Evolutionary conservation across 92 coral and sea anemone species (phyloP).

Genomic region (Palythoa grandis): DNA sequence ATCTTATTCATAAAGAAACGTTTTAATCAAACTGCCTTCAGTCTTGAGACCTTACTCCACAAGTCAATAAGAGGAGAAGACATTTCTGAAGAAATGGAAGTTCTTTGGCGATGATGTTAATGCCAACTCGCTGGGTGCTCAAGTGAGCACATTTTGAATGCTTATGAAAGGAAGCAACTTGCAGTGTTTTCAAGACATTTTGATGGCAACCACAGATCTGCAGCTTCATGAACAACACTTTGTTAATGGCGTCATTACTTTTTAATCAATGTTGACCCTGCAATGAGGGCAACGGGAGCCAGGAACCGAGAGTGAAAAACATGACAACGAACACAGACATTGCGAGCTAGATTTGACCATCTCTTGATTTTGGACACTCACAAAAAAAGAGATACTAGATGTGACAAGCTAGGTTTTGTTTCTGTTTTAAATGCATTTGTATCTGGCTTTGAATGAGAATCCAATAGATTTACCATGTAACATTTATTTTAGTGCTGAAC

Average conservation of each 20-base stretch:
- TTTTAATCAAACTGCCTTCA: constrained; percentile 59
- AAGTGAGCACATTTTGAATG: constrained; percentile 50
- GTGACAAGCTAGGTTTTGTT: too few species aligned
- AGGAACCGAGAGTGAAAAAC: constrained; percentile 61
- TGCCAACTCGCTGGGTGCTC: constrained; percentile 47
- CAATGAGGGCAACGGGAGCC: constrained; percentile 62
- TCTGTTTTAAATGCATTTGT: too few species aligned
- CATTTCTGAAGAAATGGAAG: constrained; percentile 45
- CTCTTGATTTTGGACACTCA: constrained; percentile 55
- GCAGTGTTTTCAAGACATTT: constrained; percentile 50
- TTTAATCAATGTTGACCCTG: constrained; percentile 58
- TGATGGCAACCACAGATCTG: constrained; percentile 21
- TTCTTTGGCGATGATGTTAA: constrained; percentile 50
- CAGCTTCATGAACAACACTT: constrained; percentile 36
- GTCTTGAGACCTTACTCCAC: constrained; percentile 48
- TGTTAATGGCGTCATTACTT: constrained; percentile 47
- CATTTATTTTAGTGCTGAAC: too few species aligned
- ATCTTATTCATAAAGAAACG: constrained; percentile 40
- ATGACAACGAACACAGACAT: constrained; percentile 50
- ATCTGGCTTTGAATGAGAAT: too few species aligned
- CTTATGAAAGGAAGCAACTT: constrained; percentile 24
- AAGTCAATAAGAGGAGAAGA: constrained; percentile 53
- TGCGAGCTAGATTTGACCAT: constrained; percentile 56
- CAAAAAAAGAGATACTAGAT: background rate
- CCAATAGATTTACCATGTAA: too few species aligned